Base-by-base conservation (phyloP, 2,113 vertebrate genomes). In the Xyliphius kryptos region DNA sequence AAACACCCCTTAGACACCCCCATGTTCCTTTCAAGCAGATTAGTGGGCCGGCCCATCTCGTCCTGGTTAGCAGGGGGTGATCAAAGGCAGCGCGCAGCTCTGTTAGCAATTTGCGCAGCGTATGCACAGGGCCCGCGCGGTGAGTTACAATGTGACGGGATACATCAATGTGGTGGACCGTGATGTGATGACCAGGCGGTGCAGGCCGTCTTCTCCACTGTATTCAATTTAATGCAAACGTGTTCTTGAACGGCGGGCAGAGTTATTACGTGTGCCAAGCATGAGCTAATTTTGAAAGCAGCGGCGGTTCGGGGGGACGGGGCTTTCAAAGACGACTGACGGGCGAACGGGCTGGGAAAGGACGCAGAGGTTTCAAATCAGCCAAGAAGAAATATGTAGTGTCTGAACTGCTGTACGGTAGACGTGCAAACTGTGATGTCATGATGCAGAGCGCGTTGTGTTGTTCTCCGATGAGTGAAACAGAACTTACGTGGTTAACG, bases 401-500 rank as follows among this genome's bases (percentile, higher is more conserved):
- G n/a, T n/a, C n/a, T n/a, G n/a, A n/a, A n/a, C n/a, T n/a, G n/a
- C n/a, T n/a, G n/a, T n/a, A n/a, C n/a, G n/a, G n/a, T n/a, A 32
- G 26, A 32, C 22, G 22, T 26, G 22, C 6, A n/a, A n/a, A n/a
- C n/a, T n/a, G n/a, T n/a, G n/a, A 6, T 26, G 22, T 26, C 22
- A 26, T 26, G 26, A 32, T 32, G 26, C 4, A 32, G 26, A 32
- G 26, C 26, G 1, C 26, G 26, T 32, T 68, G 52, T 46, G 15
- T 60, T 47, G 9, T 15, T 66, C 44, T 52, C n/a, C n/a, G n/a
- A 59, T 40, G 37, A 51, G n/a, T 9, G 20, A 16, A 17, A 6
- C 11, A 22, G 22, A 16, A 81, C 93, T 92, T 79, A 97, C 96
- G 86, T 85, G 82, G 85, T 81, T 73, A 86, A 79, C 36, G 82